Base-by-base conservation (phyloP, 2,797 vertebrate species). In the Microhierax caerulescens region DNA sequence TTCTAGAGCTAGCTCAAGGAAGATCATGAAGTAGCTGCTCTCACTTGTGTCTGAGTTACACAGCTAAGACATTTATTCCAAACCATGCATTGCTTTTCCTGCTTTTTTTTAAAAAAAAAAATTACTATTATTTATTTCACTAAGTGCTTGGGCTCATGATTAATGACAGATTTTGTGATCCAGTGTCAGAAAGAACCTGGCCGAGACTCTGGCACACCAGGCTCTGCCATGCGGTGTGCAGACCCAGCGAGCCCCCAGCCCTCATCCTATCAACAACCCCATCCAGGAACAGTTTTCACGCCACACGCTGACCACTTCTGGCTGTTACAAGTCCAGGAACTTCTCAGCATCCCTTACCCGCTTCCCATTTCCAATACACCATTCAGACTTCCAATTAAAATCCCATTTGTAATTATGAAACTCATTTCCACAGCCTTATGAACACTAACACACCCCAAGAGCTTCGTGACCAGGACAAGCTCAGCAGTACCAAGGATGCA, bases 61-160 rank as follows among this genome's bases (percentile, higher is more conserved):
- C 37, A 68, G 20, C 32, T 61, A 11, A 25, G 15, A 13, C 16
- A 69, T 69, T 15, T 5, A 13, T 24, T 50, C 63, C 10, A 22
- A 57, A 13, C 3, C 53, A 22, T 0, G 0, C 1, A 1, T 14
- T 56, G 77, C n/a, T 81, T 56, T 54, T 39, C 25, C 24, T 67
- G 11, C 7, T 7, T 2, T 23, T 43, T 14, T 36, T n/a, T n/a
- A n/a, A n/a, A n/a, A n/a, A n/a, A n/a, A 22, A 21, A 16, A 41
- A 41, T 41, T 14, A 41, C 15, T 6, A 9, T 21, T 45, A 43
- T 50, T 36, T 32, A n/a, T 28, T 54, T 17, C 20, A 30, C n/a
- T 39, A 2, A 17, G 22, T 51, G 36, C 30, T 10, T 60, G 59
- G 45, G 27, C 45, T 82, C 18, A 15, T 24, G 17, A 2, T 37